Evolutionary conservation across 2,888 invertebrate genomes (phyloP).

Genomic region (Drosophila silvestris): DNA sequence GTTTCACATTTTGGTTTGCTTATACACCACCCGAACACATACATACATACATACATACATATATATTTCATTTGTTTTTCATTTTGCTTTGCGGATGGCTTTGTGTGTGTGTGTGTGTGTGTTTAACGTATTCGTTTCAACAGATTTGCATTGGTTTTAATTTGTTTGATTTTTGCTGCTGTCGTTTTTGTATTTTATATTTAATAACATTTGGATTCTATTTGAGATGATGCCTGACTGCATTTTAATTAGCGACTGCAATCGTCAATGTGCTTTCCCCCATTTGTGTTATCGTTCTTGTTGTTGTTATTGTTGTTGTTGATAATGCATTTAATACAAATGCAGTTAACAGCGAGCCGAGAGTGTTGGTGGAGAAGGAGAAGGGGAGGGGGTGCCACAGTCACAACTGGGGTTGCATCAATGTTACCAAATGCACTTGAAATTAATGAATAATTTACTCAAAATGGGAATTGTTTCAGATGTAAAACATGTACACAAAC

Average conservation of each 20-base stretch:
- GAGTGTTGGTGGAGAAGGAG: not conserved
- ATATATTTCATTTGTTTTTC: conserved; percentile 9
- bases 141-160: conserved; percentile 19
- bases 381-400: not conserved
- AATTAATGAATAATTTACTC: conserved; percentile 27
- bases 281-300: not conserved
- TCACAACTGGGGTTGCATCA: not conserved
- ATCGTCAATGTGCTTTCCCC: conserved; percentile 21
- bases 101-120: conserved; percentile 2
- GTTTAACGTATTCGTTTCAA: conserved; percentile 14
- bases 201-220: conserved; percentile 35
- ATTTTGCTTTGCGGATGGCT: conserved; percentile 5
- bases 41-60: not conserved
- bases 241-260: conserved; percentile 65
- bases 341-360: conserved; percentile 35
- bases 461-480: not conserved
- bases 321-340: conserved; percentile 44
- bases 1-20: conserved; percentile 25
- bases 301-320: conserved; percentile 29
- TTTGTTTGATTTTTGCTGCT: conserved; percentile 18
- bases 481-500: not conserved
- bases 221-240: conserved; percentile 47
- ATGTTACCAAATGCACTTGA: conserved; percentile 33
- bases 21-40: not conserved
- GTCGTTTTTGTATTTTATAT: conserved; percentile 11